phyloP scores from a whole-genome alignment of 2,888 invertebrate genomes.

The Phasia obesa region DNA sequence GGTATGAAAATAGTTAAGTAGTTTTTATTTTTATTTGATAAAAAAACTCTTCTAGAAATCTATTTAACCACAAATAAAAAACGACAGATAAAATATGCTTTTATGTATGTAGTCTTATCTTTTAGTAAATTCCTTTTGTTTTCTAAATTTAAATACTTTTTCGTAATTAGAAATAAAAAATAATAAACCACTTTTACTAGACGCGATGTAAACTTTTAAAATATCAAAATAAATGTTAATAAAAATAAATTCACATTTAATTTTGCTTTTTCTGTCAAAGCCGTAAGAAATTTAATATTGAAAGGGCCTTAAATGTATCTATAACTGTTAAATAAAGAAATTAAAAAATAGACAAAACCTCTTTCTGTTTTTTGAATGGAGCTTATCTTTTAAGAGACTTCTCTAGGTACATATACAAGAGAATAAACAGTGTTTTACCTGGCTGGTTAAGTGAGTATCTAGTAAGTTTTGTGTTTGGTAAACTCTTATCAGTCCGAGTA shows the following conservation, averaged over 20 bases:
- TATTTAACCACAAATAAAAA: conserved; percentile 1
- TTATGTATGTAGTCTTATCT: conserved; percentile 52
- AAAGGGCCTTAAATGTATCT: conserved; percentile 26
- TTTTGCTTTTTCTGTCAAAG: conserved; percentile 4
- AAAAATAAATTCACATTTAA: background rate
- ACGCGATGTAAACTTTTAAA: too few relatives aligned
- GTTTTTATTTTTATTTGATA: too few relatives aligned
- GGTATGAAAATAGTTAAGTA: too few relatives aligned
- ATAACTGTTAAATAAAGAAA: conserved; percentile 22
- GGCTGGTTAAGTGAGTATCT: conserved; percentile 42
- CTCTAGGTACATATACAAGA: conserved; percentile 16
- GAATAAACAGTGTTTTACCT: conserved; percentile 22
- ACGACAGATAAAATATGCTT: conserved; percentile 52
- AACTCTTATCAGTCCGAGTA: conserved; percentile 56
- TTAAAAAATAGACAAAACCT: conserved; percentile 34
- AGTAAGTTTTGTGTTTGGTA: conserved; percentile 39
- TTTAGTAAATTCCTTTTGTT: background rate
- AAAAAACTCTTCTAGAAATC: too few relatives aligned
- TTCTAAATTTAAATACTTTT: background rate
- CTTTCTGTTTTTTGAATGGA: conserved; percentile 25
- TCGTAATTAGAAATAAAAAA: too few relatives aligned
- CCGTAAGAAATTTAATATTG: conserved; percentile 15
- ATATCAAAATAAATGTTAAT: too few relatives aligned
- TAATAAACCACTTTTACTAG: too few relatives aligned
- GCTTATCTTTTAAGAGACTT: conserved; percentile 48